These are phyloP conservation scores for Holothuria scabra DNA, from an alignment of 53 echinoderm and acorn worm species.

Conservation along the genomic window DNA sequence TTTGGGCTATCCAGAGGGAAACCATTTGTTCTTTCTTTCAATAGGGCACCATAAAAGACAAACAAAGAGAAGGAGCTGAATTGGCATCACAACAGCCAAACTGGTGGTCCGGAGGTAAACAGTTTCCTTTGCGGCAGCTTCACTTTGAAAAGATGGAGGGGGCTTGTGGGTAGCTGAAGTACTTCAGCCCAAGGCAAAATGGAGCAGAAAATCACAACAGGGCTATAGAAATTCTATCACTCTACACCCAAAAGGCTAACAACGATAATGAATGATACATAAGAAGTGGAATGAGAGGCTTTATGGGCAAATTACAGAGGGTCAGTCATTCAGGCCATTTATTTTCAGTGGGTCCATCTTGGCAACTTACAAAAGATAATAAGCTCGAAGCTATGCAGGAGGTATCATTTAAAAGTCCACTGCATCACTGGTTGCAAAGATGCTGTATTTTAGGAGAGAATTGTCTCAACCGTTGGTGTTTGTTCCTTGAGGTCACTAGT, in stretches of 20 bases:
- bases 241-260: constrained; percentile 37
- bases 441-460: too few species aligned
- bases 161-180: constrained; percentile 26
- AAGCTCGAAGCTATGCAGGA: not conserved
- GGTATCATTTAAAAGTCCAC: not conserved
- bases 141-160: constrained; percentile 4
- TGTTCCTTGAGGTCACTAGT: too few species aligned
- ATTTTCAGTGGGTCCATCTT: constrained; percentile 10
- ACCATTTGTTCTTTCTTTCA: not conserved
- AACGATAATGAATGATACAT: not conserved
- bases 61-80: not conserved
- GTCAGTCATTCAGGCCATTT: constrained; percentile 1
- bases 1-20: too few species aligned
- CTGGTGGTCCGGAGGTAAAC: constrained; percentile 36
- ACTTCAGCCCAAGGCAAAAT: constrained; percentile 32
- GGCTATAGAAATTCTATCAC: constrained; percentile 5
- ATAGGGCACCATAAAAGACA: constrained; percentile 25
- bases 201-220: constrained; percentile 7
- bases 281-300: not conserved
- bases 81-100: constrained; percentile 23
- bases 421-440: too few species aligned
- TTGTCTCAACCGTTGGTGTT: too few species aligned
- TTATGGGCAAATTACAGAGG: too few species aligned
- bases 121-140: not conserved
- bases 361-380: constrained; percentile 20